Evolutionary conservation across 2,113 vertebrate species (phyloP).

Genomic region (Hiodon alosoides): DNA sequence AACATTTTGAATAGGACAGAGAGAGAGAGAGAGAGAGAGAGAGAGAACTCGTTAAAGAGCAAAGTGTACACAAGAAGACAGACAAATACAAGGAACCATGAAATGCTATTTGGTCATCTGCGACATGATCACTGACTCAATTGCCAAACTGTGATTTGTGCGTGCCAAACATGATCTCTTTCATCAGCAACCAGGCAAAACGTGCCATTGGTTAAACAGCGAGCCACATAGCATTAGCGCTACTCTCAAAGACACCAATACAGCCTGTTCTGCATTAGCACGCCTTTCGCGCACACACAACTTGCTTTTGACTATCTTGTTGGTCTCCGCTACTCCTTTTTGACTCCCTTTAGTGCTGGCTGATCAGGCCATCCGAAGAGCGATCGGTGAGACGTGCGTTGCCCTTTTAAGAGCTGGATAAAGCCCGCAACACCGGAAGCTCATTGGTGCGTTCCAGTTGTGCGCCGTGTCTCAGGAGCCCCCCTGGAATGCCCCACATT

Average conservation of each 20-base stretch:
- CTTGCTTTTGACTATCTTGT: not conserved
- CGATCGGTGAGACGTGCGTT: no score
- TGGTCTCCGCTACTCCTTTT: not conserved
- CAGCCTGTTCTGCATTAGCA: not conserved
- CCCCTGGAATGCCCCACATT: no score
- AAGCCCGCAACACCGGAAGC: no score
- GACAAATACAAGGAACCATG: slow-evolving; percentile 39
- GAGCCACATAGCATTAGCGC: slow-evolving; percentile 35
- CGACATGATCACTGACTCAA: slow-evolving; percentile 39
- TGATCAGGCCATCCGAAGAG: no score
- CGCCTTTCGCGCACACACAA: not conserved
- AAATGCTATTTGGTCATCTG: slow-evolving; percentile 49
- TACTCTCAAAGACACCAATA: not conserved
- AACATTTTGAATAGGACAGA: slow-evolving; percentile 32
- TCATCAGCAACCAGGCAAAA: slow-evolving; percentile 47
- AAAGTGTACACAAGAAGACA: slow-evolving; percentile 32
- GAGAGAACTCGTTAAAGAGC: not conserved
- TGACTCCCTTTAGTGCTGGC: not conserved
- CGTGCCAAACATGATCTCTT: slow-evolving; percentile 57
- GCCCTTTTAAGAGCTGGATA: no score
- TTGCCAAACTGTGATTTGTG: slow-evolving; percentile 44
- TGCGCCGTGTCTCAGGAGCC: no score
- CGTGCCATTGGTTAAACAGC: slow-evolving; percentile 53
- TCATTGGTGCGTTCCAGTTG: no score
- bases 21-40: not conserved